phyloP scores from a whole-genome alignment of 1,140 invertebrate species.

The Brachionus calyciflorus region DNA sequence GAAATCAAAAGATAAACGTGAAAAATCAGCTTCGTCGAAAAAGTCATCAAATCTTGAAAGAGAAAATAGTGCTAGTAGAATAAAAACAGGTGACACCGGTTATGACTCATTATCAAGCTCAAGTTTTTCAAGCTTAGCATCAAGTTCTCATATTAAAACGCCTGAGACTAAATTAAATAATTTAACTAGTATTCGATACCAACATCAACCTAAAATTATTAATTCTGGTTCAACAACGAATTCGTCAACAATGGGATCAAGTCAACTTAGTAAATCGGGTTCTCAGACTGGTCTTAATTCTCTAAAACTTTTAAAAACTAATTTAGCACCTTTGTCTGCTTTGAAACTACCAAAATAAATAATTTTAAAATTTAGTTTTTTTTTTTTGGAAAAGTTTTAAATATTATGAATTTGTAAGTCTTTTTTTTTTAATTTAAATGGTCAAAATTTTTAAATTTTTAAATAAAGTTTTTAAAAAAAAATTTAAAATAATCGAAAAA shows the following conservation, averaged over 20 bases:
- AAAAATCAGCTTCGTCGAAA: neutral
- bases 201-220: conserved; percentile 25
- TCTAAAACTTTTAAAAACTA: conserved; percentile 32
- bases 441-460: no score
- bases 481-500: no score
- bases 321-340: conserved; percentile 20
- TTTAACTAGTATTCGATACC: no score
- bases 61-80: neutral
- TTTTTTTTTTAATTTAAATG: no score
- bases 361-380: conserved; percentile 22
- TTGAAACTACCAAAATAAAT: conserved; percentile 36
- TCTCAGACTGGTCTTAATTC: neutral
- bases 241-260: neutral
- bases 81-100: conserved; percentile 45
- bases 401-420: no score
- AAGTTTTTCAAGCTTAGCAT: conserved; percentile 1
- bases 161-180: neutral
- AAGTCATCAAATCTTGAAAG: neutral
- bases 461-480: no score
- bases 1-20: neutral
- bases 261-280: neutral
- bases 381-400: no score
- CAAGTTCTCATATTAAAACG: neutral
- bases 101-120: conserved; percentile 32
- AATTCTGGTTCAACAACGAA: neutral